A percentile compares a stretch with the other conserved stretches of the same genome.
phyloP scores from a whole-genome alignment of 2,113 vertebrate species.

The Xiphorhynchus elegans region DNA sequence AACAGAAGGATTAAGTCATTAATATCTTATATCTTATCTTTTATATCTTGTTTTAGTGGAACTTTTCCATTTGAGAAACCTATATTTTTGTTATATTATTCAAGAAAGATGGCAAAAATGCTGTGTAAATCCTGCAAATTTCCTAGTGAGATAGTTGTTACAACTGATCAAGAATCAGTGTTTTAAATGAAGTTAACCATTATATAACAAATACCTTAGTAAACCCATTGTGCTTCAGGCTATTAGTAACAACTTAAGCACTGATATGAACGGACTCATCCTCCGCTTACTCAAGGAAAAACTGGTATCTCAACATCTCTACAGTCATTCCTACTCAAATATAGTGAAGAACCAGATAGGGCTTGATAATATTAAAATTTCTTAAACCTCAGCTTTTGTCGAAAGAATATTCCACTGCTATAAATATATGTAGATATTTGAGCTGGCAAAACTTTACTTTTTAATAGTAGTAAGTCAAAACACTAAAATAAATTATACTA shows the following conservation, averaged over 20 bases:
- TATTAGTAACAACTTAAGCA: not conserved
- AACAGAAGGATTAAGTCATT: not conserved
- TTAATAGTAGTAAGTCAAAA: not conserved
- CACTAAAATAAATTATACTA: not conserved
- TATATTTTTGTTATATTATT: not conserved
- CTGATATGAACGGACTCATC: not conserved
- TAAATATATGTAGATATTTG: not conserved
- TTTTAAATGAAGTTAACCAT: not conserved
- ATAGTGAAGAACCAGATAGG: not conserved
- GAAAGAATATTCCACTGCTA: not conserved
- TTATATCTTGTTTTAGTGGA: not conserved
- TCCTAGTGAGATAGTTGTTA: not conserved
- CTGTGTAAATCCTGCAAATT: not conserved
- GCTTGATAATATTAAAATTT: not conserved
- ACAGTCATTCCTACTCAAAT: not conserved
- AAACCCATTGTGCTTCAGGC: not conserved
- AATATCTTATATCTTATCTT: not conserved
- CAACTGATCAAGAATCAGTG: not conserved
- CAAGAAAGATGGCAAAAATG: not conserved
- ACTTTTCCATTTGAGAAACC: not conserved
- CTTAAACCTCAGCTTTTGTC: not conserved
- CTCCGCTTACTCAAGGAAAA: not conserved
- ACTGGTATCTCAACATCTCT: not conserved
- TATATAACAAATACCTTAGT: not conserved
- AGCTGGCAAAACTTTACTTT: not conserved